Evolutionary conservation across 2,797 vertebrate species (phyloP), one percentile per base, ranked within the genome.

Genomic region (Coccyzus lansbergi): DNA sequence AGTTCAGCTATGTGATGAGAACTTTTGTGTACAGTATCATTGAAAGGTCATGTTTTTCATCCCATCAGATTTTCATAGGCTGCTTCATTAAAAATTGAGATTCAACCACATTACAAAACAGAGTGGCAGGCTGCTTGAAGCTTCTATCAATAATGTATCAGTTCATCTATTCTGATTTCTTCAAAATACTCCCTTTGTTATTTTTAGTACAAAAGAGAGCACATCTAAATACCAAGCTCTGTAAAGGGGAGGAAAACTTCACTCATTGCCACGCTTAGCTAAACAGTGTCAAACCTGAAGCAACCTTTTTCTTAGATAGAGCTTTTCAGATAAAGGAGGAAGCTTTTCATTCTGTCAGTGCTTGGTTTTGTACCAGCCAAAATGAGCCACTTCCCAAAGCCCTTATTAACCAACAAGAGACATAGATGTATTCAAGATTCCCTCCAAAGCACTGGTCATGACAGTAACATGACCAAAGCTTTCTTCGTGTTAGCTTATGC

Each of bases 71-170:
- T 97, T 97, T 97, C 93, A 93, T 96, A 95, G 80, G 78, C 96
- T 88, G 65, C 93, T 96, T 97, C 96, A 96, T 97, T 97, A 97
- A 97, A 98, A 98, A 97, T 97, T 97, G 96, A 97, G 96, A 88
- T 93, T 93, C 89, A 72, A 87, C 90, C 89, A 96, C 79, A 42
- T 88, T 95, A 97, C 83, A 96, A 97, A 97, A 95, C 87, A 95
- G 93, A 96, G 92, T 86, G 95, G 75, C 95, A 97, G 94, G 89
- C 94, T 86, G 89, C 92, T 97, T 92, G 96, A 97, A 97, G 93
- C 93, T 86, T 90, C 83, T 92, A 96, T 98, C 97, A 97, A 97
- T 97, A 97, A 98, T 97, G 93, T 96, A 97, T 97, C 95, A 89
- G 71, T 40, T 95, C 42, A 42, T 95, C 96, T 96, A 94, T 97